A percentile compares a stretch with the other conserved stretches of the same genome.
Conservation (phyloP, 1,140 invertebrate species). For the Drosophila lini region DNA sequence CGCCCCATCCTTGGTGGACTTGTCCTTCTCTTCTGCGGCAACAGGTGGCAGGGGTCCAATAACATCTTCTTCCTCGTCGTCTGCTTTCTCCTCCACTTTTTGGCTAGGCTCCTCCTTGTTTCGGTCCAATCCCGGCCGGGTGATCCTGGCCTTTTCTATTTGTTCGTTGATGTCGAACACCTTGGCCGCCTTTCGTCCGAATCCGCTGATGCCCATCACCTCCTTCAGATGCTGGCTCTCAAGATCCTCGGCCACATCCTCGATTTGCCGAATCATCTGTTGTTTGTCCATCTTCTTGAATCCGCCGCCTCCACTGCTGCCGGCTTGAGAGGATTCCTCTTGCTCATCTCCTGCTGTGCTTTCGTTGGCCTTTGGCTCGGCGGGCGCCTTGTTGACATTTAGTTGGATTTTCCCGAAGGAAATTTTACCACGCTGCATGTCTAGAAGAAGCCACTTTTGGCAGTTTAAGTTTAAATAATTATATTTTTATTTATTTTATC, state of each 20-base stretch:
- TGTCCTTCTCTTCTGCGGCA: slow-evolving; percentile 11
- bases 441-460: not conserved
- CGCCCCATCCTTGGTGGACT: slow-evolving; percentile 6
- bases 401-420: slow-evolving; percentile 87
- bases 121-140: slow-evolving; percentile 33
- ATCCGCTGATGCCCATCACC: slow-evolving; percentile 90
- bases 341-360: slow-evolving; percentile 14
- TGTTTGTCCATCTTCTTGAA: slow-evolving; percentile 87
- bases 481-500: not conserved
- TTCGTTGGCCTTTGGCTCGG: slow-evolving; percentile 52
- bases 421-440: slow-evolving; percentile 84
- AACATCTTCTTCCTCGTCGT: slow-evolving; percentile 54
- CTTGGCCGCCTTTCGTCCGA: slow-evolving; percentile 92
- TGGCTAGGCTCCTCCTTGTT: slow-evolving; percentile 9
- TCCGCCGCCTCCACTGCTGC: slow-evolving; percentile 77
- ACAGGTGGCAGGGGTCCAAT: slow-evolving; percentile 71
- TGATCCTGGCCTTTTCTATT: slow-evolving; percentile 73
- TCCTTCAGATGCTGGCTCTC: slow-evolving; percentile 88
- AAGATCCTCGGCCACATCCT: slow-evolving; percentile 88
- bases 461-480: not conserved
- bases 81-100: slow-evolving; percentile 11
- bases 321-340: slow-evolving; percentile 24
- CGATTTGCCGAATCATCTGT: slow-evolving; percentile 86
- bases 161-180: slow-evolving; percentile 88
- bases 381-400: slow-evolving; percentile 80